phyloP scores from a whole-genome alignment of 1,140 invertebrate genomes.

The Eupeodes corollae region DNA sequence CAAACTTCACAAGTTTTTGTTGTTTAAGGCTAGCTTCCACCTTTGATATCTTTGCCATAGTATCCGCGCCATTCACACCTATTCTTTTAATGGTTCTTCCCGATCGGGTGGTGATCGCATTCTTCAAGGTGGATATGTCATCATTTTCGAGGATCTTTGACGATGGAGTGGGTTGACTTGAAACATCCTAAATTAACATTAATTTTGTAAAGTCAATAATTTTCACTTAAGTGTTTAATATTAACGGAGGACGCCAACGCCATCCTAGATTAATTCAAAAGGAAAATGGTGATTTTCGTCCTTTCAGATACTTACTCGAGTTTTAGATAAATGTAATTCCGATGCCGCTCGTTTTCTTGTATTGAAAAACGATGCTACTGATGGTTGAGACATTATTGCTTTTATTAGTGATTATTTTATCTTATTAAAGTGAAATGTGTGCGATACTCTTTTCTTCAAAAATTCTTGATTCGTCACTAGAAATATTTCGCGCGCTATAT shows the following conservation, averaged over 20 bases:
- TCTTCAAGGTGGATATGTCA: slow-evolving; percentile 22
- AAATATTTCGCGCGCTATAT: too few species aligned
- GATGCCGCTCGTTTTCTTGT: slow-evolving; percentile 53
- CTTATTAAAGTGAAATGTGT: too few species aligned
- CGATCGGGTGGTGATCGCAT: slow-evolving; percentile 23
- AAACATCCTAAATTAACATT: too few species aligned
- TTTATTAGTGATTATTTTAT: too few species aligned
- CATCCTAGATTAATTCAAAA: too few species aligned
- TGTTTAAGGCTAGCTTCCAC: slow-evolving; percentile 21
- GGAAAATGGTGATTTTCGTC: too few species aligned
- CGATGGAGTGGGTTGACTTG: slow-evolving; percentile 3
- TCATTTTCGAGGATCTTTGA: slow-evolving; percentile 15
- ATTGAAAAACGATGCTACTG: slow-evolving; percentile 55
- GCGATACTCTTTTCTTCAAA: too few species aligned
- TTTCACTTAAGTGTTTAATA: too few species aligned
- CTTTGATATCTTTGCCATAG: slow-evolving; percentile 14
- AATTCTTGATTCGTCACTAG: too few species aligned
- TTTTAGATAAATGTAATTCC: slow-evolving; percentile 46
- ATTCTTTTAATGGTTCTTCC: slow-evolving; percentile 27
- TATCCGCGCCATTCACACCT: slow-evolving; percentile 11
- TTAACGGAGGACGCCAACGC: too few species aligned
- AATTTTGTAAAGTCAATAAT: too few species aligned
- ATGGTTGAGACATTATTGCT: slow-evolving; percentile 56
- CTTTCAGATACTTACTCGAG: slow-evolving; percentile 43
- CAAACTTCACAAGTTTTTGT: slow-evolving; percentile 32